A percentile compares a stretch with the other conserved stretches of the same genome.
phyloP scores from a whole-genome alignment of 2,888 invertebrate species.

The Lymantria monacha region DNA sequence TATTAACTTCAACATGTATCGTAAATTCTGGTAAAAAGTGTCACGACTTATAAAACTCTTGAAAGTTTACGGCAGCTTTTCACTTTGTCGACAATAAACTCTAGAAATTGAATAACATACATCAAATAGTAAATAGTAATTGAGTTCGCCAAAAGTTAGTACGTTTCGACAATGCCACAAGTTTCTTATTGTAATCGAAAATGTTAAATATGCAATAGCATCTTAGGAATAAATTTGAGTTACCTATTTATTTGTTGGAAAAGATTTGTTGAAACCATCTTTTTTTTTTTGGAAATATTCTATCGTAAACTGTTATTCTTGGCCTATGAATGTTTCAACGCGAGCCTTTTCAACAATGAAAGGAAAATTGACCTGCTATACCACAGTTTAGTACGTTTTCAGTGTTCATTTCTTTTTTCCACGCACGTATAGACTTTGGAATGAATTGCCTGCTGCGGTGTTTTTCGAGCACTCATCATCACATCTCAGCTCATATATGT shows the following conservation, averaged over 20 bases:
- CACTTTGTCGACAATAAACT: conserved; percentile 48
- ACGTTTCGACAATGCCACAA: conserved; percentile 8
- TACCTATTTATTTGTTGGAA: neutral
- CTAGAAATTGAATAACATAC: conserved; percentile 39
- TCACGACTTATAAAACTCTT: conserved; percentile 44
- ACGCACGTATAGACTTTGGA: no score
- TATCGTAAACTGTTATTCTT: no score
- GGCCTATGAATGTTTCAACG: no score
- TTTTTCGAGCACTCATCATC: no score
- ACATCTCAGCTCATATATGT: no score
- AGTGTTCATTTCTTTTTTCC: no score
- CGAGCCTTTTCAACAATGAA: no score
- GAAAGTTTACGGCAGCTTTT: conserved; percentile 44
- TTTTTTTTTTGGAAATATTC: no score
- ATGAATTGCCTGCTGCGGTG: no score
- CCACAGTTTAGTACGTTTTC: no score
- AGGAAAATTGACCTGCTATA: no score
- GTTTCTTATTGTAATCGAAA: conserved; percentile 6
- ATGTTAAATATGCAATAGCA: conserved; percentile 3
- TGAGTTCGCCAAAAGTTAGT: conserved; percentile 26
- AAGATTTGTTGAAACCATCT: no score
- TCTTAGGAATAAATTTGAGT: neutral
- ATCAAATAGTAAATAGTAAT: conserved; percentile 35
- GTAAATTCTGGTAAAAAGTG: conserved; percentile 49
- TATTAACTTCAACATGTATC: conserved; percentile 20